A percentile compares a stretch with the other conserved stretches of the same genome.
Conservation (phyloP, 30 jellyfish, hydroid and myxozoan species). For the Hydractinia symbiolongicarpus region DNA sequence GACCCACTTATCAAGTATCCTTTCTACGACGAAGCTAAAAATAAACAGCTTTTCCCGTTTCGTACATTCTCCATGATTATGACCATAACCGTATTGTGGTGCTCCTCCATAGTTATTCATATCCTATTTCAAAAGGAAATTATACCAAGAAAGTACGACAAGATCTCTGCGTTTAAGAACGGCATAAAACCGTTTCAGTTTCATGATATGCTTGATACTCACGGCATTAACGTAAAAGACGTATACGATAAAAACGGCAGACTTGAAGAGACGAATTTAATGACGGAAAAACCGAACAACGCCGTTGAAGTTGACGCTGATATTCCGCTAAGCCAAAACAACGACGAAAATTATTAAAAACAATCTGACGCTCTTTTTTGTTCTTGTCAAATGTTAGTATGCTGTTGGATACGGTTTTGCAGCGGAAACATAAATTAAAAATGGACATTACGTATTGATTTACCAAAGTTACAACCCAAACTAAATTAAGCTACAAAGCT, state of each 20-base stretch:
- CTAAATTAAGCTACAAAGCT: too few relatives aligned
- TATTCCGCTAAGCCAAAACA: too few relatives aligned
- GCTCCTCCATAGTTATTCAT: constrained; percentile 24
- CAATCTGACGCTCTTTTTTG: too few relatives aligned
- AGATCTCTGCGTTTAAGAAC: background rate
- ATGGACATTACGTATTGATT: too few relatives aligned
- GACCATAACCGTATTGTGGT: constrained; percentile 33
- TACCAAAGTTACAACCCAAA: too few relatives aligned
- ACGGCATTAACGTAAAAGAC: constrained; percentile 6
- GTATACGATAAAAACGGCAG: background rate
- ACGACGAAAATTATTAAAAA: too few relatives aligned
- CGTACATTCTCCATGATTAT: constrained; percentile 83
- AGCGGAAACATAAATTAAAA: too few relatives aligned
- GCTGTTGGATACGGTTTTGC: too few relatives aligned
- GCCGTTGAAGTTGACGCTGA: too few relatives aligned
- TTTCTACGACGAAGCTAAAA: constrained; percentile 20
- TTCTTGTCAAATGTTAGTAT: too few relatives aligned
- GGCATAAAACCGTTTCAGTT: constrained; percentile 28
- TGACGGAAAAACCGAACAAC: background rate
- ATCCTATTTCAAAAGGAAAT: constrained; percentile 20
- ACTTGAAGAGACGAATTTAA: background rate
- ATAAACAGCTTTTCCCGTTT: constrained; percentile 78
- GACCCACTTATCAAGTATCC: constrained; percentile 80
- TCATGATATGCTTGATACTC: constrained; percentile 12
- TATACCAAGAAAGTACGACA: constrained; percentile 30